phyloP scores from a whole-genome alignment of 2,888 invertebrate species.

The Choreutis nemorana region DNA sequence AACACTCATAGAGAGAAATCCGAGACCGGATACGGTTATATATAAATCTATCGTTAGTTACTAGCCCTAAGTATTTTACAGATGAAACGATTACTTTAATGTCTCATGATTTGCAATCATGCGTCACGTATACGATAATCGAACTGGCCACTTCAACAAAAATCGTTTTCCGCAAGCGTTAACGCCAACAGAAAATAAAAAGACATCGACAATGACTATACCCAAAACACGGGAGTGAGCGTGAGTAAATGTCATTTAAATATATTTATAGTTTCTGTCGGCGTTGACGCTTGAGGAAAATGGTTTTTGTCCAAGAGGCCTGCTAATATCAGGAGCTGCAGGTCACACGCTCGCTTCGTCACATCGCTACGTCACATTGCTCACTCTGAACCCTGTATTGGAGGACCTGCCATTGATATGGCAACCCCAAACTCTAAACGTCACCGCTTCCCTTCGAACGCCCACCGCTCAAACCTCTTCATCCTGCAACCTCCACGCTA shows the following conservation, averaged over 20 bases:
- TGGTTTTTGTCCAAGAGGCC: no score
- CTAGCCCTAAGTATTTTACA: slow-evolving; percentile 61
- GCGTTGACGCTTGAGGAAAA: no score
- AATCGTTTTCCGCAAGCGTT: no score
- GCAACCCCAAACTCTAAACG: slow-evolving; percentile 22
- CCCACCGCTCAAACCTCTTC: slow-evolving; percentile 8
- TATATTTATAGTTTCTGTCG: no score
- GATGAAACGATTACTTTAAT: slow-evolving; percentile 50
- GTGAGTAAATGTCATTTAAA: no score
- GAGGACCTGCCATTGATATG: slow-evolving; percentile 21
- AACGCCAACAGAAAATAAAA: no score
- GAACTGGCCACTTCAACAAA: slow-evolving; percentile 58
- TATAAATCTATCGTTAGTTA: slow-evolving; percentile 63
- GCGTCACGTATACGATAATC: slow-evolving; percentile 63
- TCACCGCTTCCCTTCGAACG: slow-evolving; percentile 16
- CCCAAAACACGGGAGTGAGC: no score
- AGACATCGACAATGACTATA: no score
- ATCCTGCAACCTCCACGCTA: background rate
- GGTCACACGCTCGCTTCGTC: slow-evolving; percentile 47
- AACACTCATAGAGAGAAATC: slow-evolving; percentile 67
- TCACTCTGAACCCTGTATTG: slow-evolving; percentile 48
- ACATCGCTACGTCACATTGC: slow-evolving; percentile 27
- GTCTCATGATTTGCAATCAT: slow-evolving; percentile 60
- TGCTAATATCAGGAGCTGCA: no score
- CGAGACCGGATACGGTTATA: slow-evolving; percentile 64